Evolutionary conservation across 2,797 vertebrate genomes (phyloP).

Genomic region (Distichodus sexfasciatus): DNA sequence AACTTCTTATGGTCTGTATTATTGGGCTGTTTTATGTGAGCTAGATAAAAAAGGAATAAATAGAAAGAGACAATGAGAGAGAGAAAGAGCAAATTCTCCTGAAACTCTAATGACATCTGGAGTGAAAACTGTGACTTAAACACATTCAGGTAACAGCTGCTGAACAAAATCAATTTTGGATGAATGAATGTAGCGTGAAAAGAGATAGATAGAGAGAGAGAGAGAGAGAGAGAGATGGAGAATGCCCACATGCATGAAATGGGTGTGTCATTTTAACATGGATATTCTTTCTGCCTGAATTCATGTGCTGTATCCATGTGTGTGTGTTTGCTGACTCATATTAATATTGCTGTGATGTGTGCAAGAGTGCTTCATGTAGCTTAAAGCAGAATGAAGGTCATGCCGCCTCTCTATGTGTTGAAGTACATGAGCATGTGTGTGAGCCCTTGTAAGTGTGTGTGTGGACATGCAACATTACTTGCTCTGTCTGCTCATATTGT

Average conservation of each 20-base stretch:
- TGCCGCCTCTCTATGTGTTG: not conserved
- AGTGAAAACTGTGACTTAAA: slow-evolving; percentile 8
- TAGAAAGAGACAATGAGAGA: no score
- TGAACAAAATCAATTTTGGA: slow-evolving; percentile 25
- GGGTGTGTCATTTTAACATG: not conserved
- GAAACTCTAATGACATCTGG: slow-evolving; percentile 19
- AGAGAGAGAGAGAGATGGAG: not conserved
- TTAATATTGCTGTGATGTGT: slow-evolving; percentile 6
- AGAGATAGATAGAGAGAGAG: not conserved
- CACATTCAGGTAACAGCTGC: slow-evolving; percentile 16
- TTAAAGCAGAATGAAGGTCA: slow-evolving; percentile 17
- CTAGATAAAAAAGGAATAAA: no score
- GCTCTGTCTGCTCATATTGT: slow-evolving; percentile 9
- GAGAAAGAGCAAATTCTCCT: not conserved
- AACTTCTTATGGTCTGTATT: no score
- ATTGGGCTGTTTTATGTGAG: no score
- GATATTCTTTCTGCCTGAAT: not conserved
- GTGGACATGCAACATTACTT: not conserved
- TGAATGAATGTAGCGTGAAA: slow-evolving; percentile 9
- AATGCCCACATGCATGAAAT: not conserved
- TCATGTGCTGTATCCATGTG: not conserved
- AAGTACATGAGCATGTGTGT: no score
- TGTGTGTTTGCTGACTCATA: slow-evolving; percentile 19
- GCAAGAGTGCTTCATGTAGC: not conserved
- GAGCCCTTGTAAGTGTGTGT: not conserved